These are phyloP conservation scores for Nasonia oneida DNA, from an alignment of 2,888 invertebrate species.

Conservation along the genomic window DNA sequence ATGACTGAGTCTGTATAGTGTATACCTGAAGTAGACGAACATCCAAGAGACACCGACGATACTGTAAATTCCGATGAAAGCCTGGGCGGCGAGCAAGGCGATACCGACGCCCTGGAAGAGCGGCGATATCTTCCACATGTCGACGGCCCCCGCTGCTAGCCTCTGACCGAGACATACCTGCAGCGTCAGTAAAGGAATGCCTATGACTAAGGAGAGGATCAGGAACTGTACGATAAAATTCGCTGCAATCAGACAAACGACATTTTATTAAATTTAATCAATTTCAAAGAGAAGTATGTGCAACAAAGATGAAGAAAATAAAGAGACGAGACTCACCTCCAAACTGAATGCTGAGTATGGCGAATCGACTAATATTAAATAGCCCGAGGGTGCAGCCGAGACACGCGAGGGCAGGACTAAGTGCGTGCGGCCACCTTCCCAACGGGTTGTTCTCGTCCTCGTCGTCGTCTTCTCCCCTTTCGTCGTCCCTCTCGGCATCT, in stretches of 20 bases:
- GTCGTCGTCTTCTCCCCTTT: conserved; percentile 70
- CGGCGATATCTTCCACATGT: conserved; percentile 96
- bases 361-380: conserved; percentile 93
- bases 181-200: conserved; percentile 91
- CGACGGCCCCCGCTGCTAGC: conserved; percentile 90
- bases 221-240: conserved; percentile 94
- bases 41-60: conserved; percentile 95
- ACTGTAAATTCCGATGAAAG: conserved; percentile 91
- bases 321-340: conserved; percentile 83
- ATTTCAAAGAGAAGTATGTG: conserved; percentile 4
- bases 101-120: conserved; percentile 95
- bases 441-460: conserved; percentile 81
- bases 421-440: conserved; percentile 85
- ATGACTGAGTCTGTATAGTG: not conserved
- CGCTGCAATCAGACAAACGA: conserved; percentile 79
- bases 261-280: not conserved
- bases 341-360: conserved; percentile 91
- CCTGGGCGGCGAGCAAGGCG: conserved; percentile 88
- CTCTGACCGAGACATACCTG: conserved; percentile 93
- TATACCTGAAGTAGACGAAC: conserved; percentile 87
- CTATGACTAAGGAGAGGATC: conserved; percentile 89
- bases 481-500: conserved; percentile 77
- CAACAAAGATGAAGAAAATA: conserved; percentile 12
- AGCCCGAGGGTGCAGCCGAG: conserved; percentile 92
- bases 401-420: conserved; percentile 90